Evolutionary conservation across 2,888 invertebrate genomes (phyloP).

Genomic region (Trissolcus japonicus): DNA sequence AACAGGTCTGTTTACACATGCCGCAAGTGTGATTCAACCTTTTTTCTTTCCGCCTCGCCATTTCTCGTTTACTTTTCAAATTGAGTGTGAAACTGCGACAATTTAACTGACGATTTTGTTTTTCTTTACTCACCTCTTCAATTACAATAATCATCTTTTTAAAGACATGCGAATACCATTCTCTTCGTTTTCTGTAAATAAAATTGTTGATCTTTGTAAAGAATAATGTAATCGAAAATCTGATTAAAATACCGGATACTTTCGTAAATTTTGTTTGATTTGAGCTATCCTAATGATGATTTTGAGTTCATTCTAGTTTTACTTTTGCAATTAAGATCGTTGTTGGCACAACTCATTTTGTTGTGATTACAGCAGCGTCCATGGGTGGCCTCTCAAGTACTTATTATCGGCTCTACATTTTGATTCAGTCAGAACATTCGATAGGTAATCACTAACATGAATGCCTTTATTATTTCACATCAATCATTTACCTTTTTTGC

Average conservation of each 20-base stretch:
- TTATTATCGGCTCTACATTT: constrained; percentile 75
- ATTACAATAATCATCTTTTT: neutral
- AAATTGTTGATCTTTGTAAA: constrained; percentile 20
- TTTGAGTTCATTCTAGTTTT: neutral
- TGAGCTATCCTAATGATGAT: neutral
- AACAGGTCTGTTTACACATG: constrained; percentile 36
- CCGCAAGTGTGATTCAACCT: constrained; percentile 11
- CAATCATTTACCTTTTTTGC: constrained; percentile 61
- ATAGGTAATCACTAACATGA: constrained; percentile 76
- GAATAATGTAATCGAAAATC: constrained; percentile 29
- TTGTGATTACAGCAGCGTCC: constrained; percentile 76
- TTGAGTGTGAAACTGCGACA: constrained; percentile 12
- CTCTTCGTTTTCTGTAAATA: constrained; percentile 8
- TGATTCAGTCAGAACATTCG: constrained; percentile 76
- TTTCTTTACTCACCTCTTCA: neutral
- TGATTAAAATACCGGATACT: constrained; percentile 38
- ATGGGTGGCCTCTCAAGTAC: constrained; percentile 74
- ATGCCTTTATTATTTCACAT: constrained; percentile 64
- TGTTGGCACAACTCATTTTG: constrained; percentile 77
- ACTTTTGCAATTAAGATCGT: constrained; percentile 64
- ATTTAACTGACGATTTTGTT: constrained; percentile 7
- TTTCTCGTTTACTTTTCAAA: constrained; percentile 32
- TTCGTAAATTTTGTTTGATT: constrained; percentile 33
- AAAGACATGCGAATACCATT: neutral
- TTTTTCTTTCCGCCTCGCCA: constrained; percentile 16